These are phyloP conservation scores for Bubo bubo DNA, from an alignment of 2,113 vertebrate species.

Conservation along the genomic window DNA sequence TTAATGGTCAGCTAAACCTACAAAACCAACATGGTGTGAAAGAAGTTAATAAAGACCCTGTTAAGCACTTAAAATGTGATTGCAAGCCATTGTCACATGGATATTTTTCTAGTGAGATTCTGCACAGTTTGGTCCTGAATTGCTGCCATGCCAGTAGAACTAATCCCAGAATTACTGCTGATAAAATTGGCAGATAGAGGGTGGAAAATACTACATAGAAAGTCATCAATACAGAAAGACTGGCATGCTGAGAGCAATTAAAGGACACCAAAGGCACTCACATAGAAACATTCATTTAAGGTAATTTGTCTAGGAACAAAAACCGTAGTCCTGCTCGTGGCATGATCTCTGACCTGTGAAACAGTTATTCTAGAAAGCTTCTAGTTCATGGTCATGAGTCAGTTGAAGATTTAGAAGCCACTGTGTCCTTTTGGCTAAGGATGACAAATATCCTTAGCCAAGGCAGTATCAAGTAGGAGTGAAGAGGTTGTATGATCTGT, in stretches of 20 bases:
- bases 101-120: not conserved
- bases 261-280: not conserved
- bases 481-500: not conserved
- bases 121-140: not conserved
- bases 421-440: not conserved
- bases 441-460: not conserved
- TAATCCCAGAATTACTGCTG: not conserved
- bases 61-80: not conserved
- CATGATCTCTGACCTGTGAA: not conserved
- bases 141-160: not conserved
- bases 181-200: not conserved
- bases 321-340: not conserved
- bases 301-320: not conserved
- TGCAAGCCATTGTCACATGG: not conserved
- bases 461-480: not conserved
- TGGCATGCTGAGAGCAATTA: not conserved
- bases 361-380: not conserved
- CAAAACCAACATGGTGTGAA: not conserved
- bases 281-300: not conserved
- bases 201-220: not conserved
- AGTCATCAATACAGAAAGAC: not conserved
- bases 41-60: not conserved
- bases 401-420: not conserved
- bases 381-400: not conserved
- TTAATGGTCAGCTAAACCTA: not conserved